phyloP scores from a whole-genome alignment of 2,113 vertebrate genomes.

The Phycodurus eques region DNA sequence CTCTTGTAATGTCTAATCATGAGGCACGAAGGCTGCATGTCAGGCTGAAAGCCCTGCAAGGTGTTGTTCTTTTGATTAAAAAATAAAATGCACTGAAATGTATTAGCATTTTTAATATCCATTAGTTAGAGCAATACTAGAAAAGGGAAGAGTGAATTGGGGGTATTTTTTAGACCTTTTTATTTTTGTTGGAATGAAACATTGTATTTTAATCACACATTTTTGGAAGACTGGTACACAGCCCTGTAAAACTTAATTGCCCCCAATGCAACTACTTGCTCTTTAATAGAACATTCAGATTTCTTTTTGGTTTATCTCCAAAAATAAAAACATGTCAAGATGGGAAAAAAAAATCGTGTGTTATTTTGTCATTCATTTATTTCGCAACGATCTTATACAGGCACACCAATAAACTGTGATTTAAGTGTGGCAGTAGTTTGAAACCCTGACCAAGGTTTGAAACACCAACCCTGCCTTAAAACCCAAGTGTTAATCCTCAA shows the following conservation, averaged over 20 bases:
- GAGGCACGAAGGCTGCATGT: slow-evolving; percentile 12
- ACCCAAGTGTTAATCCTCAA: no score
- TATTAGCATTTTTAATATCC: slow-evolving; percentile 62
- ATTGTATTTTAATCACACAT: slow-evolving; percentile 30
- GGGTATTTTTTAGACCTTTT: slow-evolving; percentile 33
- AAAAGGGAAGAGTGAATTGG: slow-evolving; percentile 26
- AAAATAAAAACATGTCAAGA: slow-evolving; percentile 56
- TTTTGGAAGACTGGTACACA: slow-evolving; percentile 37
- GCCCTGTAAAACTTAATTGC: slow-evolving; percentile 28
- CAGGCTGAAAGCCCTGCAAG: slow-evolving; percentile 18
- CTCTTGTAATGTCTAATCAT: slow-evolving; percentile 11
- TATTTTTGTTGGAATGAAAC: slow-evolving; percentile 19
- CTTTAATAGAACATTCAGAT: not conserved
- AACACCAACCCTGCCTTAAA: no score
- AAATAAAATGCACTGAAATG: slow-evolving; percentile 66
- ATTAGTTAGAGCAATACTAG: slow-evolving; percentile 27
- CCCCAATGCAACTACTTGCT: slow-evolving; percentile 10
- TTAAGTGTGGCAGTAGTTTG: not conserved
- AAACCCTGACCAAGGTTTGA: no score
- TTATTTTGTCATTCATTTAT: slow-evolving; percentile 2
- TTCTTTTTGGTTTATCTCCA: slow-evolving; percentile 23
- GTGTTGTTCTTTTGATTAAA: slow-evolving; percentile 24
- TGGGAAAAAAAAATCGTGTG: slow-evolving; percentile 14
- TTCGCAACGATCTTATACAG: slow-evolving; percentile 63
- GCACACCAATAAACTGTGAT: slow-evolving; percentile 69